phyloP scores from a whole-genome alignment of 2,888 invertebrate species.

The Andricus curvator region DNA sequence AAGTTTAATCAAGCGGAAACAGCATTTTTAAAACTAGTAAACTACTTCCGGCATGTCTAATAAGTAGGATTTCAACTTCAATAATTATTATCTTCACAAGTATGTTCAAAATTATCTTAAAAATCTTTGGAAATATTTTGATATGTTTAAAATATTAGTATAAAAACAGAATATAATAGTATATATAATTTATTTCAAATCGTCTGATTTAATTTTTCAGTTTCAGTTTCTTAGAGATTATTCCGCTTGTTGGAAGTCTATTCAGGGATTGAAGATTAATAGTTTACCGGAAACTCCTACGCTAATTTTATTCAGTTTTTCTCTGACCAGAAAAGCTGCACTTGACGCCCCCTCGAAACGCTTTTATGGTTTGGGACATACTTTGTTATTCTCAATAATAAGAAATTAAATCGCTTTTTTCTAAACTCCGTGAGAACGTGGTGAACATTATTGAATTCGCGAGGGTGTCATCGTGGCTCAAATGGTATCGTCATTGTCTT shows the following conservation, averaged over 20 bases:
- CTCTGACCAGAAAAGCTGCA: slow-evolving; percentile 28
- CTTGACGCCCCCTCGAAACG: slow-evolving; percentile 10
- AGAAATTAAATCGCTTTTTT: slow-evolving; percentile 22
- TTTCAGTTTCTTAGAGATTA: neutral
- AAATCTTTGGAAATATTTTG: no score
- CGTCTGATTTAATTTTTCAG: no score
- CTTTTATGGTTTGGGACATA: slow-evolving; percentile 20
- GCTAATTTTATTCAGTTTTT: slow-evolving; percentile 12
- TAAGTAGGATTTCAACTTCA: neutral
- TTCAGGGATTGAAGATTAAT: slow-evolving; percentile 4
- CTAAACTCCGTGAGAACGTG: neutral
- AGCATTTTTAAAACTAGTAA: neutral
- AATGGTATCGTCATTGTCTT: no score
- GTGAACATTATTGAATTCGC: neutral
- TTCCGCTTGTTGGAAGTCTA: neutral
- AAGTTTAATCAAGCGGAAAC: slow-evolving; percentile 26
- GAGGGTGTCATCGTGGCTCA: neutral
- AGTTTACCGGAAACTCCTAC: slow-evolving; percentile 24
- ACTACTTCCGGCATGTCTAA: neutral
- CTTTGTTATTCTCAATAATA: slow-evolving; percentile 25
- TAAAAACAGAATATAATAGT: no score
- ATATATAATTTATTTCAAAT: no score
- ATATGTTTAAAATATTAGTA: no score
- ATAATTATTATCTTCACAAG: neutral
- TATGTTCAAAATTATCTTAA: neutral